Evolutionary conservation across 2,888 invertebrate species (phyloP).

Genomic region (Meteorus cinctellus): DNA sequence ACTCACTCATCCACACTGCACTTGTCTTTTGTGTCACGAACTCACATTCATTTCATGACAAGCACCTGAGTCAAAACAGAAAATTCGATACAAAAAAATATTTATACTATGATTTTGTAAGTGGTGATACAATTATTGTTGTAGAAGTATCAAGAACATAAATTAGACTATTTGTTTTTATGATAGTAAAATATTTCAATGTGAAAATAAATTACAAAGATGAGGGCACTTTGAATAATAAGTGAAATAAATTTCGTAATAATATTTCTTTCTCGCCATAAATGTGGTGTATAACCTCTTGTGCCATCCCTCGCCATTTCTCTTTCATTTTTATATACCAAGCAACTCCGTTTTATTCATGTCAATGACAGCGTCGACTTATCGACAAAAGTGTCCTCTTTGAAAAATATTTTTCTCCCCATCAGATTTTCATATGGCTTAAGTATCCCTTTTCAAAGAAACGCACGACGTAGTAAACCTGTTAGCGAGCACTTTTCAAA

Average conservation of each 20-base stretch:
- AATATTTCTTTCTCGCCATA: background rate
- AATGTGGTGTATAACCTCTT: background rate
- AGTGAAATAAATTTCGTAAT: background rate
- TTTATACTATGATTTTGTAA: constrained; percentile 11
- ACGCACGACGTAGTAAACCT: constrained; percentile 10
- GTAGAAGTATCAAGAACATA: too few species aligned
- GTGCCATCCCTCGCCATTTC: background rate
- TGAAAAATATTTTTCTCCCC: constrained; percentile 15
- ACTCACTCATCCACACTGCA: too few species aligned
- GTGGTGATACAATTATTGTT: background rate
- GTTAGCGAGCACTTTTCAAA: constrained; percentile 24
- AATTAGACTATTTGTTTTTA: too few species aligned
- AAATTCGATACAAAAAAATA: constrained; percentile 21
- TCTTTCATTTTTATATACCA: constrained; percentile 8
- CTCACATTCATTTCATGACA: constrained; percentile 34
- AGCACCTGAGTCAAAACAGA: constrained; percentile 18
- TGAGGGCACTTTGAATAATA: background rate
- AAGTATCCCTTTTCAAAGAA: constrained; percentile 19
- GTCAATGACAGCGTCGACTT: constrained; percentile 25
- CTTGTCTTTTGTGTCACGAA: constrained; percentile 20
- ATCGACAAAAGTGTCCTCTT: constrained; percentile 29
- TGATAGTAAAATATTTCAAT: too few species aligned
- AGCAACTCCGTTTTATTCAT: background rate
- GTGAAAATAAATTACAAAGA: too few species aligned
- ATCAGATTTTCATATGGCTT: constrained; percentile 12